A percentile compares a stretch with the other conserved stretches of the same genome.
Evolutionary conservation across 2,113 vertebrate species (phyloP).

Genomic region (Numida meleagris): DNA sequence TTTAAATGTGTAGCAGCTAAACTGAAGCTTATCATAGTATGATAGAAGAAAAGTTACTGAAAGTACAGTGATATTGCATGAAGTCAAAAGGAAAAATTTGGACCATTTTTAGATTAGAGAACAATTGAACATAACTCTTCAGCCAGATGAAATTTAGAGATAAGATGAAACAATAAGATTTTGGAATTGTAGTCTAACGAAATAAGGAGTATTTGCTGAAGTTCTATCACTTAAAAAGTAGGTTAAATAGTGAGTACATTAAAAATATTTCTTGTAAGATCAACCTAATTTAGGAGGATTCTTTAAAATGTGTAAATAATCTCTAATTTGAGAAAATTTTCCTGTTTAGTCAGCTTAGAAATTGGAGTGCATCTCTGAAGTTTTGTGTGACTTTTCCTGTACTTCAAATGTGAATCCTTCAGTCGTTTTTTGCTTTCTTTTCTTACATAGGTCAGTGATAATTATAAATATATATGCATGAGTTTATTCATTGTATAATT

Average conservation of each 20-base stretch:
- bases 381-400: neutral
- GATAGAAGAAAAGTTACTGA: neutral
- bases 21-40: neutral
- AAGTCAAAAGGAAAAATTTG: neutral
- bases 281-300: neutral
- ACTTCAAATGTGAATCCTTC: neutral
- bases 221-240: neutral
- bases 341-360: neutral
- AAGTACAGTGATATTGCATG: accelerated
- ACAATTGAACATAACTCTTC: neutral
- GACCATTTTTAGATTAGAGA: neutral
- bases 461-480: neutral
- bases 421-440: neutral
- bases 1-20: neutral
- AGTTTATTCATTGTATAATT: neutral
- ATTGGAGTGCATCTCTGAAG: neutral
- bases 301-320: neutral
- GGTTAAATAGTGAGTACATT: neutral
- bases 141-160: neutral
- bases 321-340: neutral
- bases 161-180: accelerated
- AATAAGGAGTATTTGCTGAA: neutral
- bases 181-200: neutral
- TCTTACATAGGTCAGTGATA: neutral
- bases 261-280: neutral